These are phyloP conservation scores for Pandemis cinnamomeana DNA, from an alignment of 2,888 invertebrate genomes.

Conservation along the genomic window DNA sequence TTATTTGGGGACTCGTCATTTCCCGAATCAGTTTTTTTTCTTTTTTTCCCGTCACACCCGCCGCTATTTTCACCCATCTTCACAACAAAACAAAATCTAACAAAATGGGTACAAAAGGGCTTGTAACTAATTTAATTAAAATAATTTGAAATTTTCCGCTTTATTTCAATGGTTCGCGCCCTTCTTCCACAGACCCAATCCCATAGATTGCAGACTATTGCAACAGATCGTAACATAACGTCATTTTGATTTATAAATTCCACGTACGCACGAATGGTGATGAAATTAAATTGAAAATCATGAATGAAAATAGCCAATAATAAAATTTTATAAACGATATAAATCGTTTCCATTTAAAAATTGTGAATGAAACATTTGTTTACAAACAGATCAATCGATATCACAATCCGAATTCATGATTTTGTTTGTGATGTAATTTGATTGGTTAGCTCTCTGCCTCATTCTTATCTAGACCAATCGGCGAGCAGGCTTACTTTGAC, in stretches of 20 bases:
- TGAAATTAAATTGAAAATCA: not conserved
- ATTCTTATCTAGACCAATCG: slow-evolving; percentile 36
- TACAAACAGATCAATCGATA: slow-evolving; percentile 34
- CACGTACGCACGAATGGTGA: slow-evolving; percentile 22
- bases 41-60: too few relatives aligned
- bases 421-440: slow-evolving; percentile 23
- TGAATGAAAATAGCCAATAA: not conserved
- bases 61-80: too few relatives aligned
- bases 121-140: too few relatives aligned
- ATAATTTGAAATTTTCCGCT: too few relatives aligned
- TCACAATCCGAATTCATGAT: slow-evolving; percentile 13
- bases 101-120: too few relatives aligned
- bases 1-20: too few relatives aligned
- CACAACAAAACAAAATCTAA: too few relatives aligned
- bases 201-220: slow-evolving; percentile 47
- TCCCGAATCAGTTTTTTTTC: too few relatives aligned
- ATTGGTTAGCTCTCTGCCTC: slow-evolving; percentile 22
- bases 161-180: too few relatives aligned
- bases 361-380: not conserved
- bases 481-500: slow-evolving; percentile 18
- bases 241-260: slow-evolving; percentile 42
- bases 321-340: not conserved
- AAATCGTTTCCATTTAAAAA: not conserved
- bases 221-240: slow-evolving; percentile 43
- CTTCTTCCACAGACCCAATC: too few relatives aligned